These are phyloP conservation scores for Scaeva pyrastri DNA, from an alignment of 2,888 invertebrate genomes.

Conservation along the genomic window DNA sequence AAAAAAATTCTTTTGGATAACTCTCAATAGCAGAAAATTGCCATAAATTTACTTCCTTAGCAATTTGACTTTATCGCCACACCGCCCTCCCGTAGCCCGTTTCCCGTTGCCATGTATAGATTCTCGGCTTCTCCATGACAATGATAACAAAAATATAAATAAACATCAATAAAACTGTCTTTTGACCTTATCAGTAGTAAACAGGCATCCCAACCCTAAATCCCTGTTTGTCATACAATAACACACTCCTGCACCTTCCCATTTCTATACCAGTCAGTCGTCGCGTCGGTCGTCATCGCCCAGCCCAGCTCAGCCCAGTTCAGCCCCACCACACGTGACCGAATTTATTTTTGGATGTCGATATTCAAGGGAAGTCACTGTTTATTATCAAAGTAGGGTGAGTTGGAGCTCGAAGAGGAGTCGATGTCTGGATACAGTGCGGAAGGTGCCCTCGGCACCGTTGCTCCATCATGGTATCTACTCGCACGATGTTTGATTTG, in stretches of 20 bases:
- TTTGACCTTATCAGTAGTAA: slow-evolving; percentile 53
- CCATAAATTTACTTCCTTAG: slow-evolving; percentile 30
- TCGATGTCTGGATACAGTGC: neutral
- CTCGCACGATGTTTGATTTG: slow-evolving; percentile 15
- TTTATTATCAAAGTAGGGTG: slow-evolving; percentile 7
- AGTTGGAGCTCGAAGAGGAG: neutral
- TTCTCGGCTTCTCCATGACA: slow-evolving; percentile 15
- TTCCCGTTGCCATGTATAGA: neutral
- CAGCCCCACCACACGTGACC: slow-evolving; percentile 7
- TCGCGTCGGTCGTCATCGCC: neutral
- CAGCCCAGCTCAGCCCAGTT: no score
- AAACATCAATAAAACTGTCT: slow-evolving; percentile 65
- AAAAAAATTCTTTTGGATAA: slow-evolving; percentile 7
- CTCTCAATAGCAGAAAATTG: slow-evolving; percentile 6
- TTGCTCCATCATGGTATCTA: no score
- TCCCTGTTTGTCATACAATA: slow-evolving; percentile 9
- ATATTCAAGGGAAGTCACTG: slow-evolving; percentile 31
- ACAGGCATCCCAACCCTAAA: slow-evolving; percentile 24
- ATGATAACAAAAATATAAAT: slow-evolving; percentile 60
- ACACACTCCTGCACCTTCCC: neutral
- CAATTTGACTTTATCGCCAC: slow-evolving; percentile 9
- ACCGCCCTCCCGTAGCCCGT: no score
- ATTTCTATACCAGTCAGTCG: neutral
- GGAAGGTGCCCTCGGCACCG: neutral
- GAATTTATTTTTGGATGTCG: slow-evolving; percentile 38